Evolutionary conservation across 2,113 vertebrate genomes (phyloP), one percentile per base, ranked within the genome.

Genomic region (Microtus ochrogaster): DNA sequence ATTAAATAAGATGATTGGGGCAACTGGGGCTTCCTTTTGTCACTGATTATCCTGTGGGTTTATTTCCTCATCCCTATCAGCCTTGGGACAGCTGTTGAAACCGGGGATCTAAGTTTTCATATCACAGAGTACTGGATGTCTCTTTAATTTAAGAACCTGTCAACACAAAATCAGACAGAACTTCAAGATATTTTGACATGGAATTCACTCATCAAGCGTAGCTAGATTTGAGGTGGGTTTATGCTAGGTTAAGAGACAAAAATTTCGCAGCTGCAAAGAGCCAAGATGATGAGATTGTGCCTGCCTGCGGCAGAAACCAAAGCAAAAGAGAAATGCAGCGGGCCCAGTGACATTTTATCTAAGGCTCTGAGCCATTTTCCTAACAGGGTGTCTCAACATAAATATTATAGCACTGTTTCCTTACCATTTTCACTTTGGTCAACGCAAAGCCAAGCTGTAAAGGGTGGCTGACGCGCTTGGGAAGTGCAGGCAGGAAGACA

Each of bases 61-160:
- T 82, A 47, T 58, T 91, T 89, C 26, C 28, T 73, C 6, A 55
- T 47, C 12, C 44, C 28, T 78, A 41, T 21, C 36, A 72, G 16
- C 63, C 21, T 6, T 44, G 52, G 12, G 30, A 83, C 24, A 72
- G 19, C 12, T 83, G 55, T 68, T 7, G 77, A 17, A 22, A 55
- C n/a, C 17, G 49, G 39, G 44, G 17, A 87, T 68, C 76, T 92
- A 77, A 78, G 26, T 92, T 36, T 61, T n/a, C 13, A 68, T 70
- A 19, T 68, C n/a, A 86, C 1, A 65, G 74, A 65, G 30, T 74
- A 65, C 28, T 55, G 14, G 63, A 58, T 22, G 33, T 90, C 22
- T 86, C 36, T 89, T 66, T 88, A 73, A 39, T 47, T 86, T 68
- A 87, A 70, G 85, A 63, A 78, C 44, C 74, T 28, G 36, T 97